Conservation (phyloP, 2,797 vertebrate species). For the Lophius americanus region DNA sequence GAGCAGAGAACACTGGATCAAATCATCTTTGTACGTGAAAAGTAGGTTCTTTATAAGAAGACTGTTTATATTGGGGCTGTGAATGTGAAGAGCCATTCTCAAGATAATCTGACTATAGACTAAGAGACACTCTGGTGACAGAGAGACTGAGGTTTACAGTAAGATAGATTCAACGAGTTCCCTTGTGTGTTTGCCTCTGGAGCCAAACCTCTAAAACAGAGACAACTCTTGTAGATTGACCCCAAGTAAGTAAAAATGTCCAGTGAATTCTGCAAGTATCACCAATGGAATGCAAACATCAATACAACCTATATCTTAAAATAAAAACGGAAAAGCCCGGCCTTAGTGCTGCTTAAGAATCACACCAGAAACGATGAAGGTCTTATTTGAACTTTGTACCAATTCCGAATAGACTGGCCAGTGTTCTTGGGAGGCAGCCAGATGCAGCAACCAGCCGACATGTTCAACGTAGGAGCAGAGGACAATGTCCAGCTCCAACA, state of each 20-base stretch:
- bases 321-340: conserved; percentile 8
- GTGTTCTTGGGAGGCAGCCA: conserved; percentile 38
- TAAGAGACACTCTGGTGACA: neutral
- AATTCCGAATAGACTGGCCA: conserved; percentile 23
- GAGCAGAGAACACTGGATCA: too few relatives aligned
- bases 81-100: neutral
- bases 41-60: too few relatives aligned
- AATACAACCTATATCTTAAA: conserved; percentile 7
- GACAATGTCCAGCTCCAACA: conserved; percentile 81
- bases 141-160: neutral
- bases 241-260: neutral
- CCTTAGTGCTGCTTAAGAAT: neutral
- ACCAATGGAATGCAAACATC: neutral
- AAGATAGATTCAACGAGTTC: too few relatives aligned
- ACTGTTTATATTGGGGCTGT: neutral
- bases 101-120: conserved; percentile 5
- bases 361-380: neutral
- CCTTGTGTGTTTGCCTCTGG: too few relatives aligned
- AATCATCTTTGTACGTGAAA: too few relatives aligned
- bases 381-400: conserved; percentile 63
- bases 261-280: neutral
- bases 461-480: conserved; percentile 57
- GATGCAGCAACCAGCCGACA: conserved; percentile 39
- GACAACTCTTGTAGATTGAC: too few relatives aligned
- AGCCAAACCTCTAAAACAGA: too few relatives aligned